Base-by-base conservation (phyloP, 2,888 invertebrate genomes). In the Sussaba pulchella region DNA sequence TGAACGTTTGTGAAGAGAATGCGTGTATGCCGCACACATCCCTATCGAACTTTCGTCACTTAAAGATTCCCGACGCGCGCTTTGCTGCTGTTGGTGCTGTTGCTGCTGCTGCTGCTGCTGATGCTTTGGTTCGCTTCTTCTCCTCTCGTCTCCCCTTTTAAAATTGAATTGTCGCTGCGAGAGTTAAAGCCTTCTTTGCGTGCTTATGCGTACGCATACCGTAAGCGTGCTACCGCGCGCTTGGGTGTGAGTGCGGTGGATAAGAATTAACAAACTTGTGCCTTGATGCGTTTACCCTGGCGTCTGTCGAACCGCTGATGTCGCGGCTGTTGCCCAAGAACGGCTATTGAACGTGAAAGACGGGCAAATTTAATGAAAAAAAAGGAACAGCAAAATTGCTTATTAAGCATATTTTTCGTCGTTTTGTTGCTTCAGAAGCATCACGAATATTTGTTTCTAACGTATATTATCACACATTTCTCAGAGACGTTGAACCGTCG, bases 1-100 rank as follows among this genome's bases (percentile, higher is more conserved):
- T 66, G 74, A 70, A 64, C 52, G 64, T 43, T 69, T 36, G 26
- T 54, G 63, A 69, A 57, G 21, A 54, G 36, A 45, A 39, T 71
- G 59, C 57, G 45, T 77, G 50, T 71, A 47, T 21, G 50, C 66
- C n/a, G n/a, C n/a, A n/a, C 47, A 50, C 59, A 59, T 66, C 72
- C 66, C 66, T 74, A 21, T 52, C 70, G 45, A 73, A 78, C 69
- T 64, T 57, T 71, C 79, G 50, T 79, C 79, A 66, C 74, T 79
- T 79, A 71, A 79, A 75, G 66, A 79, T 79, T 79, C 79, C 75
- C 79, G 59, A 74, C 78, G 78, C 73, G 73, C 63, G 69, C 63
- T 74, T 54, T 43, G 17, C 14, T 26, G 69, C 52, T 61, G 63
- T n/a, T n/a, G n/a, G n/a, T n/a, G n/a, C n/a, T n/a, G n/a, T n/a